Percentiles rank a stretch among this genome's conserved stretches.
These are phyloP conservation scores for Protosalanx chinensis DNA, from an alignment of 2,797 vertebrate genomes.

Conservation along the genomic window DNA sequence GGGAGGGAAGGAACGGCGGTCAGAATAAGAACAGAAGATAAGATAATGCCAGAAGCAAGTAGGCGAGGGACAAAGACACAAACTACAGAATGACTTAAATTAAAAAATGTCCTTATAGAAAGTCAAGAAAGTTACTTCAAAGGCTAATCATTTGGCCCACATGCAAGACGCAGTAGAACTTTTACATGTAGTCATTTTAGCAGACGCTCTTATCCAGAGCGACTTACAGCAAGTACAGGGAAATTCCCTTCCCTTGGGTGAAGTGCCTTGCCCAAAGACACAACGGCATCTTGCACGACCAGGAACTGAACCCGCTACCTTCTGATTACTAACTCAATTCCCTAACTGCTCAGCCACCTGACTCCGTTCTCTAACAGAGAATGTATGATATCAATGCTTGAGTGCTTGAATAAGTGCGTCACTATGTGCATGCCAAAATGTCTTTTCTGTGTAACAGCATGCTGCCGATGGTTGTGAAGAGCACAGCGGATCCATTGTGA, in stretches of 20 bases:
- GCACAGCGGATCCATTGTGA: slow-evolving; percentile 22
- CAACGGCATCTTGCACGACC: no score
- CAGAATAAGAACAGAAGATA: slow-evolving; percentile 26
- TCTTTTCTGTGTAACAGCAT: background rate
- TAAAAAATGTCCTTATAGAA: background rate
- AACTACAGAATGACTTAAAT: background rate
- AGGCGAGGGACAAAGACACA: background rate
- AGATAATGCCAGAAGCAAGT: background rate
- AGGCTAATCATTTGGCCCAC: background rate
- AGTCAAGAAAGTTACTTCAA: no score
- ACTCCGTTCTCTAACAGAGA: no score
- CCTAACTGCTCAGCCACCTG: no score
- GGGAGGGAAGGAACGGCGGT: slow-evolving; percentile 22
- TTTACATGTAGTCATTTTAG: background rate
- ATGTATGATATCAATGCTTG: background rate
- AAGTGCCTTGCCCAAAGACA: no score
- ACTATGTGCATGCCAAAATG: background rate
- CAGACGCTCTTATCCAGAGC: no score
- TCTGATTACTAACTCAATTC: no score
- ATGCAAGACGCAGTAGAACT: background rate
- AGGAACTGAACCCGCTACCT: no score
- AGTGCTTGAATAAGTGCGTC: background rate
- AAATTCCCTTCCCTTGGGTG: no score
- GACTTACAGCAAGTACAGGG: no score
- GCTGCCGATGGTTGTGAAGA: slow-evolving; percentile 10